Base-by-base conservation (phyloP, 2,888 invertebrate species). In the Heliconius charithonia region DNA sequence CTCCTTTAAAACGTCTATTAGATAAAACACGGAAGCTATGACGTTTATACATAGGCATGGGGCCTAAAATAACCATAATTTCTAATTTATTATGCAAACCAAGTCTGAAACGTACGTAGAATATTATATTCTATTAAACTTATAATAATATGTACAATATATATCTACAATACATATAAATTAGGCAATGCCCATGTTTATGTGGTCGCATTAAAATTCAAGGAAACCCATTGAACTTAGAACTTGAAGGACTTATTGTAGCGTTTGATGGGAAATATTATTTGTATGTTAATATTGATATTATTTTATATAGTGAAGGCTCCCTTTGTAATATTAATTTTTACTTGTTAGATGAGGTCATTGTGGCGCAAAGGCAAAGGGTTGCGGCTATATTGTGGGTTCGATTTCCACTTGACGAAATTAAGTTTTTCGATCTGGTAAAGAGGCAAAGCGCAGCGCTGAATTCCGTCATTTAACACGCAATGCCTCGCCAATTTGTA, bases 191-290 rank as follows among this genome's bases (percentile, higher is more conserved):
- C 70, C 77, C 79, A 79, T 83, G 82, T 81, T 80, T 74, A 81
- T 84, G 85, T 81, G 80, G 80, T 78, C 78, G 70, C 80, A 85
- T 88, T 87, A 84, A 85, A 85, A 87, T 90, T 89, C 90, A 91
- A 90, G 90, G 91, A 87, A 88, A 89, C 65, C 27, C 89, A 83
- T 85, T 89, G 89, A 90, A 89, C 89, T 84, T 83, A 67, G 74
- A 83, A 81, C 37, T 76, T 59, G 76, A 65, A 65, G 67, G 29
- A 62, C n/a, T 65, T n/a, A 62, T 56, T 77, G 37, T 37, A 41
- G 63, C 77, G 78, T 78, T 74, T 67, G 59, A 73, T 73, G n/a
- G 32, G 37, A 70, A 76, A 76, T 70, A 32, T 56, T 51, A 51
- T 65, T 45, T 41, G 66, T 77, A 77, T 72, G 77, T 10, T 65